A percentile compares a stretch with the other conserved stretches of the same genome.
phyloP scores from a whole-genome alignment of 2,797 vertebrate species.

The Chaunax sp. region DNA sequence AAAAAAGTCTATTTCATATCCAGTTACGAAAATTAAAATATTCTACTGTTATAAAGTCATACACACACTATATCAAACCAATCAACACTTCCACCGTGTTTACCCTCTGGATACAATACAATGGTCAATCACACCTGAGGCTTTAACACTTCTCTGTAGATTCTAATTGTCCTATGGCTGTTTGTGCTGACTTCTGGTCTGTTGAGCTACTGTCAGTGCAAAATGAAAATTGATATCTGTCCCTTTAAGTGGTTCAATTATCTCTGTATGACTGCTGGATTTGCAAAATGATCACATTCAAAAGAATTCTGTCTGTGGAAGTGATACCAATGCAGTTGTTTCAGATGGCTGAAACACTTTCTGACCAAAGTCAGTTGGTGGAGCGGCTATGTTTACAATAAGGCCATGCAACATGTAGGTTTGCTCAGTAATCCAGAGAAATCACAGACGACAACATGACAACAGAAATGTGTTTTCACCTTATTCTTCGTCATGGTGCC shows the following conservation, averaged over 20 bases:
- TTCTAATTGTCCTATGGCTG: too few species aligned
- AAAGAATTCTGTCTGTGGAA: background rate
- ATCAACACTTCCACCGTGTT: background rate
- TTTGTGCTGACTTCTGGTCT: too few species aligned
- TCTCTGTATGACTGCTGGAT: background rate
- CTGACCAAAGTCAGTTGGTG: background rate
- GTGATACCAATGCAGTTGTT: background rate
- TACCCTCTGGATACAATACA: too few species aligned
- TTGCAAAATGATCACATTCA: background rate
- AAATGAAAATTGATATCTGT: too few species aligned
- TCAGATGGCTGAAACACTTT: background rate
- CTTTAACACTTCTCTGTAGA: too few species aligned
- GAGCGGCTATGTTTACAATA: background rate
- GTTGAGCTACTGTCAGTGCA: too few species aligned
- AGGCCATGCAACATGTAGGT: background rate
- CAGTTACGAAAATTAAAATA: background rate
- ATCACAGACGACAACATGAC: background rate
- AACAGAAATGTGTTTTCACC: conserved; percentile 68
- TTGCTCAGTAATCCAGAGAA: background rate
- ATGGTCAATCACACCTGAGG: too few species aligned
- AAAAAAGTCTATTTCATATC: background rate
- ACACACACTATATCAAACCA: background rate
- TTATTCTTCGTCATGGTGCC: conserved; percentile 94
- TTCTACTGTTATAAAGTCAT: background rate
- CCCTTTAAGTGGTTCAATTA: background rate